These are phyloP conservation scores for Chlorocebus sabaeus DNA, from an alignment of 2,113 vertebrate genomes.

Conservation along the genomic window DNA sequence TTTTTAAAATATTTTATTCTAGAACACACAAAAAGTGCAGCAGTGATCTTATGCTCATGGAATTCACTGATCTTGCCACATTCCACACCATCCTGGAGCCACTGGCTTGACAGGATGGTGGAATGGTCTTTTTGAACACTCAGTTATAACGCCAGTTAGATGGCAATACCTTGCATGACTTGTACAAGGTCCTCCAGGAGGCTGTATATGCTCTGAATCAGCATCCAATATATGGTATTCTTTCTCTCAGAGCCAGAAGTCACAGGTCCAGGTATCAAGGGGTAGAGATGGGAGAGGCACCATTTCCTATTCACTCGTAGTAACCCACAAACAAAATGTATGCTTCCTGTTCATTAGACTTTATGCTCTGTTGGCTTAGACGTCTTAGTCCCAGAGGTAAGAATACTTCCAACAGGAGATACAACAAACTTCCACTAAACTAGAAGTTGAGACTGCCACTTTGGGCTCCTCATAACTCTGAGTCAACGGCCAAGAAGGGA, in stretches of 20 bases:
- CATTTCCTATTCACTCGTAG: neutral
- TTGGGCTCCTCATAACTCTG: neutral
- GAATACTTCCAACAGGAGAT: neutral
- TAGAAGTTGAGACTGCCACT: neutral
- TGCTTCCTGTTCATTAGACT: neutral
- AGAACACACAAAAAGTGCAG: neutral
- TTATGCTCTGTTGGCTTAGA: neutral
- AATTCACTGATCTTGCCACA: neutral
- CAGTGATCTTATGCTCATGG: neutral
- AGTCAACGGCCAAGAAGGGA: neutral
- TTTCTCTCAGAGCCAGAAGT: neutral
- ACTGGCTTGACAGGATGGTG: neutral
- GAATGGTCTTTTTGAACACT: neutral
- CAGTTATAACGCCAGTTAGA: neutral
- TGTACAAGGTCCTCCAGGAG: neutral
- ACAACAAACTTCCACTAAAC: neutral
- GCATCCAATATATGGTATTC: neutral
- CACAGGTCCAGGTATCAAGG: neutral
- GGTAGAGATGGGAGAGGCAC: neutral
- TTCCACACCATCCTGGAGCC: neutral
- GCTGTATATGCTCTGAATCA: neutral
- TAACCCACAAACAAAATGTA: neutral
- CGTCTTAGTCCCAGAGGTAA: neutral
- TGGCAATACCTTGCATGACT: neutral
- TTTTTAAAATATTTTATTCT: neutral